Conservation (phyloP, 2,113 vertebrate species). For the Hypanus sabinus region DNA sequence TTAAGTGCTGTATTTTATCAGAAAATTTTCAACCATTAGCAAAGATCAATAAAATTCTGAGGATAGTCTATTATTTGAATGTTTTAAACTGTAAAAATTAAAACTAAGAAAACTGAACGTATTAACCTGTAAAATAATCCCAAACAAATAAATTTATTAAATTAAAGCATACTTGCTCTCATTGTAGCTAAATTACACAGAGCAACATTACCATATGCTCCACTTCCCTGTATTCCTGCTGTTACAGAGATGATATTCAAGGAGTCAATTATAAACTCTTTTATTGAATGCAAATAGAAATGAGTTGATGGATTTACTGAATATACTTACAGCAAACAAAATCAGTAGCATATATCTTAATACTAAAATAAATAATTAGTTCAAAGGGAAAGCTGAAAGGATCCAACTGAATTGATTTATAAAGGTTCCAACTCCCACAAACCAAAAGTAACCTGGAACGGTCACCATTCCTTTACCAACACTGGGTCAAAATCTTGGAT, state of each 20-base stretch:
- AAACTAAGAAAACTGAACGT: no score
- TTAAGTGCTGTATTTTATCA: no score
- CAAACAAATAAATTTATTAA: slow-evolving; percentile 8
- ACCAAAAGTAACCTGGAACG: background rate
- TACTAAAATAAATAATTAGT: background rate
- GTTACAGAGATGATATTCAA: background rate
- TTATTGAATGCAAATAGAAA: background rate
- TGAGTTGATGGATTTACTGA: background rate
- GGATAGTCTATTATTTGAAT: no score
- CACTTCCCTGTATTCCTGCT: background rate
- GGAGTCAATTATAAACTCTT: background rate
- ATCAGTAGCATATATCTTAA: background rate
- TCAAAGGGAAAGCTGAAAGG: background rate
- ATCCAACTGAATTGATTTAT: background rate
- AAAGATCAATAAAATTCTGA: no score
- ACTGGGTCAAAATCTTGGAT: no score
- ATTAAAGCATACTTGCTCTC: background rate
- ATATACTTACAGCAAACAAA: background rate
- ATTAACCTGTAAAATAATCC: background rate
- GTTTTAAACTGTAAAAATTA: no score
- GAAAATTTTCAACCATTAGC: no score
- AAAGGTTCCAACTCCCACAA: background rate
- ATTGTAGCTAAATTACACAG: background rate
- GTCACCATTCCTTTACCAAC: no score
- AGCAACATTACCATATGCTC: background rate